phyloP scores from a whole-genome alignment of 2,113 vertebrate genomes.

The Thalassarche chlororhynchos region DNA sequence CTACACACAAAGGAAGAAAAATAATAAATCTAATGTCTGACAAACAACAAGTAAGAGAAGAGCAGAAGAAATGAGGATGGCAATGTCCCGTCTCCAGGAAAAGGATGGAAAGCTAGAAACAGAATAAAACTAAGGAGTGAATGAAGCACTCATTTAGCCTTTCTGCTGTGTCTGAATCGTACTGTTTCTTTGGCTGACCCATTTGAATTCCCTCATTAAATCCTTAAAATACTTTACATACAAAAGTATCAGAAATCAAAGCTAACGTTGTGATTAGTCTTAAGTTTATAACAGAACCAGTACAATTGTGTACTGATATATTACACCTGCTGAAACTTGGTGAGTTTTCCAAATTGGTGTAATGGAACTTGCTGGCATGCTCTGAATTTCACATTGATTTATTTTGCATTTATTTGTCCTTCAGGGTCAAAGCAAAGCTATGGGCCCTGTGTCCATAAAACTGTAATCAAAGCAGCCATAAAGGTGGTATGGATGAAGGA shows the following conservation, averaged over 20 bases:
- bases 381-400: background rate
- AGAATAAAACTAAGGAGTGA: background rate
- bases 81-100: background rate
- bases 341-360: background rate
- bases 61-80: background rate
- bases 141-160: background rate
- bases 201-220: background rate
- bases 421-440: constrained; percentile 27
- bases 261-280: background rate
- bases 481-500: background rate
- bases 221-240: background rate
- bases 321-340: background rate
- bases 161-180: background rate
- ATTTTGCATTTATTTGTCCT: background rate
- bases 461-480: background rate
- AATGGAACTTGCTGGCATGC: background rate
- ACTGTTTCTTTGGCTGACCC: background rate
- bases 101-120: background rate
- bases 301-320: background rate
- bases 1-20: background rate
- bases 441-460: background rate
- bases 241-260: background rate
- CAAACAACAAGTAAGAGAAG: background rate
- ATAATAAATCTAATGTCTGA: background rate
- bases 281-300: background rate